Evolutionary conservation across 2,888 invertebrate genomes (phyloP).

Genomic region (Orchesella flavescens): DNA sequence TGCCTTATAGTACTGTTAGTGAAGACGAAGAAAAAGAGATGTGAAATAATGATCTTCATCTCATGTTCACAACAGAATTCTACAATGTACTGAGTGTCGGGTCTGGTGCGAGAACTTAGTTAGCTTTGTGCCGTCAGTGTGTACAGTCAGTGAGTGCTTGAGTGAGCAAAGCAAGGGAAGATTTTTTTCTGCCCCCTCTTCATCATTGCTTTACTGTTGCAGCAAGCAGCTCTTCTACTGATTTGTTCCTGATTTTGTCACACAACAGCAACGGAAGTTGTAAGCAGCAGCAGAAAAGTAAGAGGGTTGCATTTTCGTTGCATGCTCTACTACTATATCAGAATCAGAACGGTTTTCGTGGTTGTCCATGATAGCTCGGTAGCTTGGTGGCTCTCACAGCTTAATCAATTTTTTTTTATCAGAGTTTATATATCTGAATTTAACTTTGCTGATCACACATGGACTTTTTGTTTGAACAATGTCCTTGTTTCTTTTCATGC

Average conservation of each 20-base stretch:
- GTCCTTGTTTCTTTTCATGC: constrained; percentile 39
- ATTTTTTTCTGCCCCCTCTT: constrained; percentile 31
- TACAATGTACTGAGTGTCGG: constrained; percentile 38
- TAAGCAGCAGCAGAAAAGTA: not conserved
- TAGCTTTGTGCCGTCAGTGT: constrained; percentile 59
- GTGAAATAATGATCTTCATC: constrained; percentile 13
- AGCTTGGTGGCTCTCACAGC: not conserved
- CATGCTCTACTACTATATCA: not conserved
- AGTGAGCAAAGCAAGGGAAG: constrained; percentile 14
- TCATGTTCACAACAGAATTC: not conserved
- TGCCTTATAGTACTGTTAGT: not conserved
- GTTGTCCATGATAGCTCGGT: constrained; percentile 19
- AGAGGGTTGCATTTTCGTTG: constrained; percentile 8
- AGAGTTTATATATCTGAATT: not conserved
- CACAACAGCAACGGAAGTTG: constrained; percentile 49
- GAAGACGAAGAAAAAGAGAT: constrained; percentile 34
- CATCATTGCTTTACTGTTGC: not conserved
- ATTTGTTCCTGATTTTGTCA: constrained; percentile 16
- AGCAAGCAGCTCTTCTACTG: not conserved
- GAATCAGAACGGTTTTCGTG: not conserved
- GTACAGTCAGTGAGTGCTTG: constrained; percentile 56
- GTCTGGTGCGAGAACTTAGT: constrained; percentile 42
- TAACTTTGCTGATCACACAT: too few species aligned
- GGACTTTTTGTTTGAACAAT: not conserved
- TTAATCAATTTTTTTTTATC: not conserved